Evolutionary conservation across 2,888 invertebrate species (phyloP), one percentile per base, ranked within the genome.

Genomic region (Disparrhopalites patrizii): DNA sequence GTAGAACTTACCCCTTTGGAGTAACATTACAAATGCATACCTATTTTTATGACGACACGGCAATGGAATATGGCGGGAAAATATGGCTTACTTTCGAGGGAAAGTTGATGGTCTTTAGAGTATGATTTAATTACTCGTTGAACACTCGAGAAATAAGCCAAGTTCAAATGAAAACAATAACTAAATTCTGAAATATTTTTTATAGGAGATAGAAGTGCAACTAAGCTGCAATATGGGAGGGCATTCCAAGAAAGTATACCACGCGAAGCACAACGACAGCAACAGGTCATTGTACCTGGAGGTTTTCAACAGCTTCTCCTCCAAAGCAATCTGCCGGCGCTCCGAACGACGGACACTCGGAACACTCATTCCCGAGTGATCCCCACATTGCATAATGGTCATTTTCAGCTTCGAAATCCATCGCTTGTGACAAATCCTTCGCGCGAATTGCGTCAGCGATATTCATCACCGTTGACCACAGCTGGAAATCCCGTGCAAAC

Each of bases 241-340:
- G 4, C 54, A n/a, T n/a, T n/a, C n/a, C n/a, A n/a, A n/a, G n/a
- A n/a, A n/a, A n/a, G n/a, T n/a, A n/a, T n/a, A n/a, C 66, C 69
- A 0, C 64, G 66, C 28, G 69, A 23, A 8, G 40, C 18, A 30
- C 65, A 66, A 52, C 66, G 67, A 0, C 67, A 69, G 36, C 73
- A 73, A 58, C 73, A 73, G 68, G 73, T 73, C 10, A 73, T 73
- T 25, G 69, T 73, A 38, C 73, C 73, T 4, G 73, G 73, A 5
- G 73, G 73, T 25, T 73, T 73, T 31, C 66, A 68, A 30, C 65
- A 65, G 8, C 65, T 62, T 8, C 61, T 33, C 13, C 31, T 50
- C 28, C 64, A 65, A 54, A 28, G 50, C 5, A 65, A 61, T 51
- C 62, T 56, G 20, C 65, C 61, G 3, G 5, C 36, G 3, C 60